Base-by-base conservation (phyloP, 1,140 invertebrate species). In the Spodoptera litura region DNA sequence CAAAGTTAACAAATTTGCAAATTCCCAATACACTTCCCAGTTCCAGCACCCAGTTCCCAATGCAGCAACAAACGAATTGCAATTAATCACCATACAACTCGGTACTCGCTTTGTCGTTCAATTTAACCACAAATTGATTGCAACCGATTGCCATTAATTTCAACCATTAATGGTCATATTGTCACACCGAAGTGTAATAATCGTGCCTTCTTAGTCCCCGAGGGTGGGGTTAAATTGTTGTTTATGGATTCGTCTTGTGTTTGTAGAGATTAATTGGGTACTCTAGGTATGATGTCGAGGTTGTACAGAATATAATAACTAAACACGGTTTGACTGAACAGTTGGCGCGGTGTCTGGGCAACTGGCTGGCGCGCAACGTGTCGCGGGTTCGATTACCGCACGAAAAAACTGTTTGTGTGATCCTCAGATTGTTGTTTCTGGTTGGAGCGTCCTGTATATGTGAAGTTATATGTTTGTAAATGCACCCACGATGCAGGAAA, bases 11-110 rank as follows among this genome's bases (percentile, higher is more conserved):
- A 75, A 55, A 75, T 35, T 66, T 75, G 38, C 25, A 53, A 75
- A 75, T 75, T 64, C 25, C 71, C 59, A 64, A 64, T 35, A 35
- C 73, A 75, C 44, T 44, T 2, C 6, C 38, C 5, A 4, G 38
- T 6, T 44, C 38, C 38, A 44, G 38, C 9, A 44, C 1, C 38
- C 38, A 61, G n/a, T 49, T 62, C 9, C 38, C n/a, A 52, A 25
- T 70, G 66, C 66, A 53, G 58, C 20, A 6, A n/a, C 27, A 73
- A 58, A 83, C 56, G 66, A 77, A 72, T 52, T 92, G 31, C 20
- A 81, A 78, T 70, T 61, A 53, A 79, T 76, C 62, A 51, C 62
- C 25, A 91, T 86, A 89, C 87, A 78, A 27, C 10, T 96, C 95
- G 78, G 59, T 25, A 51, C 74, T 85, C 81, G 82, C 81, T 85